Percentiles rank a stretch among this genome's conserved stretches.
phyloP scores from a whole-genome alignment of 2,113 vertebrate species.

The Phrynocephalus versicolor region DNA sequence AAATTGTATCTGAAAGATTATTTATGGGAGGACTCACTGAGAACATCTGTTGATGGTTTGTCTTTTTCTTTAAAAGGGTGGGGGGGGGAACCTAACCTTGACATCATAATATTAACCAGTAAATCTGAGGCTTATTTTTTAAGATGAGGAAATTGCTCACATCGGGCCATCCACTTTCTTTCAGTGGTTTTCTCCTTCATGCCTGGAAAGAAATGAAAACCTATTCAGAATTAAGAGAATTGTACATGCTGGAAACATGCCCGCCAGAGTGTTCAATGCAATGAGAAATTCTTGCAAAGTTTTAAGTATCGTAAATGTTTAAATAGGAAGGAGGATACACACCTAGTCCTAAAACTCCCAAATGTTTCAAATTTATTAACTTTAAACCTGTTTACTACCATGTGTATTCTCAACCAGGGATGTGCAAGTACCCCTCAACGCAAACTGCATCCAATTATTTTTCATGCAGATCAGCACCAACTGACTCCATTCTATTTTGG shows the following conservation, averaged over 20 bases:
- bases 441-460: too few relatives aligned
- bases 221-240: neutral
- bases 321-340: neutral
- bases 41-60: neutral
- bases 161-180: neutral
- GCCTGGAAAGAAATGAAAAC: neutral
- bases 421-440: too few relatives aligned
- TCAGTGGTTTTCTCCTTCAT: neutral
- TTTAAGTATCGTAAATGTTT: neutral
- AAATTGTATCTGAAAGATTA: neutral
- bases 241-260: neutral
- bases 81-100: neutral
- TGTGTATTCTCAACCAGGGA: neutral
- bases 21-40: slow-evolving; percentile 5
- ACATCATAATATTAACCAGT: neutral
- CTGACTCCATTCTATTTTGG: too few relatives aligned
- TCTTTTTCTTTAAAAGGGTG: neutral
- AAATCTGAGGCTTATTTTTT: neutral
- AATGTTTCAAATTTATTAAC: neutral
- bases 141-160: neutral
- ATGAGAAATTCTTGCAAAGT: neutral
- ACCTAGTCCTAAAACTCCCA: neutral
- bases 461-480: too few relatives aligned
- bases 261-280: neutral
- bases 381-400: neutral